Percentiles rank a stretch among this genome's conserved stretches.
Conservation (phyloP, 2,888 invertebrate species). For the Vannuccia rotundouncinata region DNA sequence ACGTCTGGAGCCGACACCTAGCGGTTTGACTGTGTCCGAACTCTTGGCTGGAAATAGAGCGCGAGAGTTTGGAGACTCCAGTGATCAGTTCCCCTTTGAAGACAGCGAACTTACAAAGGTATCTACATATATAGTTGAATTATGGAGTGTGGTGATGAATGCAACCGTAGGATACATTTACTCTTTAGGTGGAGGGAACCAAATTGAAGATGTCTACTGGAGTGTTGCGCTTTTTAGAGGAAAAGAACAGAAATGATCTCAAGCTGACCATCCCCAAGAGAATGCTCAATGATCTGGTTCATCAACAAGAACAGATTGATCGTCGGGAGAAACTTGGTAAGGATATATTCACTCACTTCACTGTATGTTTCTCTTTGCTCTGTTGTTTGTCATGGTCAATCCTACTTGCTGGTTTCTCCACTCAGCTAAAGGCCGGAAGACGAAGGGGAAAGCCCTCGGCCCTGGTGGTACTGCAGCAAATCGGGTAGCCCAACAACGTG, state of each 20-base stretch:
- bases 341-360: too few species aligned
- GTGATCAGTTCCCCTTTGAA: conserved; percentile 9
- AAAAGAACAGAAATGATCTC: neutral
- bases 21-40: neutral
- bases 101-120: neutral
- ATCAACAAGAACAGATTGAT: neutral
- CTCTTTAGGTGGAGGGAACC: conserved; percentile 9
- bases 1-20: neutral
- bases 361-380: too few species aligned
- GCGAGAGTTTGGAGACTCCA: neutral
- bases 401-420: too few species aligned
- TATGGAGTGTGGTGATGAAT: too few species aligned
- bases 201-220: conserved; percentile 8
- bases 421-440: neutral
- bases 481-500: neutral
- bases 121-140: too few species aligned
- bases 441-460: neutral
- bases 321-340: neutral
- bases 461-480: neutral
- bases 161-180: too few species aligned
- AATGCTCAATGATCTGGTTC: neutral
- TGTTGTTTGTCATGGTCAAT: too few species aligned
- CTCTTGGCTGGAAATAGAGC: neutral
- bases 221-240: neutral
- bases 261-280: neutral